Percentiles rank a stretch among this genome's conserved stretches.
Conservation (phyloP, 92 coral and sea anemone species). For the Epizoanthus stellaris region DNA sequence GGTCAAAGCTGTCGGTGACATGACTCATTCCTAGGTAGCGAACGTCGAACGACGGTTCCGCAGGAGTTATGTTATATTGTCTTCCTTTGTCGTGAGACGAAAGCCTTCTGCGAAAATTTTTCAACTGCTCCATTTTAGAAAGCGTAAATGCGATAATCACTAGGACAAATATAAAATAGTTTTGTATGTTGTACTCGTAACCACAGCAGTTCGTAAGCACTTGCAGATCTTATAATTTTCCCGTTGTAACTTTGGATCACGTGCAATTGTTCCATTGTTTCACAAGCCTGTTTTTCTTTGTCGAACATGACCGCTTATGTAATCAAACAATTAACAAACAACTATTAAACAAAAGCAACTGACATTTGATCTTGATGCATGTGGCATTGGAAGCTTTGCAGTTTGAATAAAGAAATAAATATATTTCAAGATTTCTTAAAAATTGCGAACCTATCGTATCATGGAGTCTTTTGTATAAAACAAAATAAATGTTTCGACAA, state of each 20-base stretch:
- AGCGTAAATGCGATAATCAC: background rate
- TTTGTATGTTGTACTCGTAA: background rate
- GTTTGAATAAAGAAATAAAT: no score
- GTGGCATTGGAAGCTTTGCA: background rate
- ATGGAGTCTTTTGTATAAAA: no score
- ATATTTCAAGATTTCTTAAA: no score
- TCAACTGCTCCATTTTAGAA: slow-evolving; percentile 57
- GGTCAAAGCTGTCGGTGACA: slow-evolving; percentile 55
- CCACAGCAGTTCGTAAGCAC: no score
- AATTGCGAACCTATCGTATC: no score
- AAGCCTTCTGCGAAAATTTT: slow-evolving; percentile 59
- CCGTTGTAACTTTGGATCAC: background rate
- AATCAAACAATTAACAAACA: slow-evolving; percentile 10
- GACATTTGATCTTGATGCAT: background rate
- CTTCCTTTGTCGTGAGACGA: slow-evolving; percentile 68
- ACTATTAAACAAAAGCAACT: background rate
- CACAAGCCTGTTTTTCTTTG: background rate
- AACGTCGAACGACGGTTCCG: slow-evolving; percentile 71
- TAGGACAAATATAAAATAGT: background rate
- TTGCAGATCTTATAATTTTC: background rate
- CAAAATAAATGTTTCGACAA: no score
- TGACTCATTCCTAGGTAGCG: slow-evolving; percentile 65
- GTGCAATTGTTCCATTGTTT: slow-evolving; percentile 10
- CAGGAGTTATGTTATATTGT: slow-evolving; percentile 66
- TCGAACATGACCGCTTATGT: background rate